Percentiles rank a stretch among this genome's conserved stretches.
phyloP scores from a whole-genome alignment of 2,888 invertebrate genomes.

The Aphodius sticticus region DNA sequence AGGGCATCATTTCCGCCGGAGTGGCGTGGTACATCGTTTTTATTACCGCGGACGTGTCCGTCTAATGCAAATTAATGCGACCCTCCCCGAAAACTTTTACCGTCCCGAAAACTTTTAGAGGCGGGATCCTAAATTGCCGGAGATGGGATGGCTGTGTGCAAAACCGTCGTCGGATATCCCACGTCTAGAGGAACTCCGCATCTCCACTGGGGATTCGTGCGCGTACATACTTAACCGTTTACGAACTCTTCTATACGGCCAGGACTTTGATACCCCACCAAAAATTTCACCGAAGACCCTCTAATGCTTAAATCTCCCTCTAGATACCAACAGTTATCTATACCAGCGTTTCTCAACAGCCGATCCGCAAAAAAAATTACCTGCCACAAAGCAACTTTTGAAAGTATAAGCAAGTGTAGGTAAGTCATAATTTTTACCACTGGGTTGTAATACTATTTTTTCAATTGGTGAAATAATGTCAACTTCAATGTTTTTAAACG shows the following conservation, averaged over 20 bases:
- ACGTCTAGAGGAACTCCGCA: not conserved
- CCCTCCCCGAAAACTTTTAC: not conserved
- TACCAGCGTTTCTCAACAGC: too few relatives aligned
- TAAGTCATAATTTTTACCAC: too few relatives aligned
- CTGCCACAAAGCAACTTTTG: too few relatives aligned
- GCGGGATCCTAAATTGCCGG: not conserved
- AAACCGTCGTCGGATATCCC: not conserved
- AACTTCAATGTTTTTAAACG: too few relatives aligned
- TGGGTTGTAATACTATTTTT: too few relatives aligned
- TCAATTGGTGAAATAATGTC: too few relatives aligned
- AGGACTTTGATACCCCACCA: not conserved
- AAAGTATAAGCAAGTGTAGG: too few relatives aligned
- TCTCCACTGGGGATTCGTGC: not conserved
- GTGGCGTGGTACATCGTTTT: not conserved
- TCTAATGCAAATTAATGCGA: slow-evolving; percentile 4
- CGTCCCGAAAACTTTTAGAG: not conserved
- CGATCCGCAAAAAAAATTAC: too few relatives aligned
- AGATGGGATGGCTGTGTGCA: not conserved
- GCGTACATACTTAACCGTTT: not conserved
- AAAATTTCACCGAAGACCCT: not conserved
- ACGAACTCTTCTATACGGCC: not conserved
- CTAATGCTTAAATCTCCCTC: not conserved
- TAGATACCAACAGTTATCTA: not conserved
- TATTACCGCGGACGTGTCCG: not conserved
- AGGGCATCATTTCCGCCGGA: not conserved